Conservation (phyloP, 23 tunicate species). For the Ascidia mentula region DNA sequence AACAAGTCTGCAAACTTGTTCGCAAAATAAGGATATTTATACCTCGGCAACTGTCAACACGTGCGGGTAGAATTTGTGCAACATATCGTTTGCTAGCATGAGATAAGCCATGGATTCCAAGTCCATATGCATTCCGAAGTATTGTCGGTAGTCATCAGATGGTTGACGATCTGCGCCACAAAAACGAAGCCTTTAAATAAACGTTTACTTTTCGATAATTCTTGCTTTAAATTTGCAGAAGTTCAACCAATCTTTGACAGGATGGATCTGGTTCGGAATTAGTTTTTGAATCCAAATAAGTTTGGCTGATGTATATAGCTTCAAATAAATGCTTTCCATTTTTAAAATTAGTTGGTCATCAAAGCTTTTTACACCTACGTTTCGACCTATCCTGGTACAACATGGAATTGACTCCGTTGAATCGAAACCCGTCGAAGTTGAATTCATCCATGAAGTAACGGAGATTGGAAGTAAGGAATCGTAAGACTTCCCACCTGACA, state of each 20-base stretch:
- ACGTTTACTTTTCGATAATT: no score
- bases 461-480: conserved; percentile 35
- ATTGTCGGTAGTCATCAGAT: conserved; percentile 73
- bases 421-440: conserved; percentile 52
- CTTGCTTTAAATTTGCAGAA: no score
- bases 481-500: conserved; percentile 52
- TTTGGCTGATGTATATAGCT: no score
- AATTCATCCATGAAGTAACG: conserved; percentile 48
- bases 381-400: conserved; percentile 19
- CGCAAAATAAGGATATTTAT: neutral
- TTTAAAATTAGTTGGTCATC: no score
- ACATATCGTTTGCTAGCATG: conserved; percentile 75
- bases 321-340: no score
- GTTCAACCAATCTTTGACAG: no score
- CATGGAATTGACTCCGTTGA: conserved; percentile 27
- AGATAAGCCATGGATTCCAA: conserved; percentile 70
- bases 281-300: no score
- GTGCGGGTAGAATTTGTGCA: conserved; percentile 61
- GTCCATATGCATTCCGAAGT: conserved; percentile 83
- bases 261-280: no score
- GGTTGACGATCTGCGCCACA: conserved; percentile 46
- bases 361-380: neutral
- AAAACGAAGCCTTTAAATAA: no score
- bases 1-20: neutral
- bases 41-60: conserved; percentile 78